Percentiles rank a stretch among this genome's conserved stretches.
phyloP scores from a whole-genome alignment of 2,797 vertebrate species.

The Dermochelys coriacea region DNA sequence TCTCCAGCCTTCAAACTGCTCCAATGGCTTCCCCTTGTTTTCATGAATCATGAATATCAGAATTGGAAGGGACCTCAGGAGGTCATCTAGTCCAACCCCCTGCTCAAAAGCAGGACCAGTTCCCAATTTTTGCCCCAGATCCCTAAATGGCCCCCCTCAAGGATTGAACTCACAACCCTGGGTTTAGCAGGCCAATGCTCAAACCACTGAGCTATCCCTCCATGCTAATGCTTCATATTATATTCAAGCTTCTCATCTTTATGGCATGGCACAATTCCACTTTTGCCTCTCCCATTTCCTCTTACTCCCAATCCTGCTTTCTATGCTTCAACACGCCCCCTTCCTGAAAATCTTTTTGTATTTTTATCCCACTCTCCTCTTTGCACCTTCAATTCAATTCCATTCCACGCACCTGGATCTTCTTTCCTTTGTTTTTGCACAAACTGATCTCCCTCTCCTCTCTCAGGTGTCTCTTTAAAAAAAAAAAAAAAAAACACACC shows the following conservation, averaged over 20 bases:
- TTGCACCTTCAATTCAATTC: neutral
- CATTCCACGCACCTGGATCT: neutral
- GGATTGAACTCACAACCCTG: too few relatives aligned
- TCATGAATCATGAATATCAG: too few relatives aligned
- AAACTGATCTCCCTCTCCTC: neutral
- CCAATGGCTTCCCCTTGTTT: neutral
- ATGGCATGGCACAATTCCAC: neutral
- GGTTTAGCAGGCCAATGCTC: too few relatives aligned
- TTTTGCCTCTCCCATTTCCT: neutral
- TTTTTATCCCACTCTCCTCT: neutral
- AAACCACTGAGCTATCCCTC: too few relatives aligned
- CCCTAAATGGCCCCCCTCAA: too few relatives aligned
- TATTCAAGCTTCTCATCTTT: neutral
- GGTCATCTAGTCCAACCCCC: too few relatives aligned
- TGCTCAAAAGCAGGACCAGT: too few relatives aligned
- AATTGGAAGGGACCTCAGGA: too few relatives aligned
- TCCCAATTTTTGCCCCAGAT: too few relatives aligned
- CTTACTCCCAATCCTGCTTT: neutral
- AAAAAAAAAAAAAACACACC: too few relatives aligned
- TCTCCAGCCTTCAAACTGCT: neutral
- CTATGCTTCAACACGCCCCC: neutral
- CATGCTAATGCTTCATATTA: too few relatives aligned
- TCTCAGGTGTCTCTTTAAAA: neutral
- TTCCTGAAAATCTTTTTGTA: neutral
- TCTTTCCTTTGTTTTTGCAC: neutral